These are phyloP conservation scores for Eilema griseolum DNA, from an alignment of 2,888 invertebrate species.

Conservation along the genomic window DNA sequence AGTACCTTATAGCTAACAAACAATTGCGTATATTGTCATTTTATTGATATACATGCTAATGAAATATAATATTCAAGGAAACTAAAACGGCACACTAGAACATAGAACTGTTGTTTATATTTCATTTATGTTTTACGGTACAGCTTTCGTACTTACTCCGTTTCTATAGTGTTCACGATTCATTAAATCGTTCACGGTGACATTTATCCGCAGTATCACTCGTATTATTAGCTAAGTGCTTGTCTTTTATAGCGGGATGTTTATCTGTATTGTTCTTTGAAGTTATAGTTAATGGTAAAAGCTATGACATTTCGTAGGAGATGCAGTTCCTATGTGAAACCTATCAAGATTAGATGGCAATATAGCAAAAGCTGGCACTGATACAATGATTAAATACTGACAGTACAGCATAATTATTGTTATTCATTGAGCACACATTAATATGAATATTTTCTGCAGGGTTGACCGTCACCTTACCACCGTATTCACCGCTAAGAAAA, in stretches of 20 bases:
- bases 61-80: neutral
- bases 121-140: neutral
- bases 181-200: conserved; percentile 28
- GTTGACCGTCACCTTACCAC: no score
- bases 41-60: no score
- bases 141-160: neutral
- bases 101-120: neutral
- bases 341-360: neutral
- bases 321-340: conserved; percentile 3
- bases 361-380: neutral
- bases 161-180: conserved; percentile 13
- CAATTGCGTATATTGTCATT: no score
- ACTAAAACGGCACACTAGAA: neutral
- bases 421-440: no score
- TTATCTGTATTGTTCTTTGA: neutral
- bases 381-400: neutral
- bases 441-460: no score
- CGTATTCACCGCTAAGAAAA: no score
- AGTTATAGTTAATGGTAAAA: neutral
- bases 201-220: conserved; percentile 50
- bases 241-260: conserved; percentile 2
- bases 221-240: conserved; percentile 32
- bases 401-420: no score
- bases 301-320: neutral
- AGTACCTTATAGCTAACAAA: no score